A percentile compares a stretch with the other conserved stretches of the same genome.
Conservation (phyloP, 2,797 vertebrate genomes). For the Phylloscopus collybita region DNA sequence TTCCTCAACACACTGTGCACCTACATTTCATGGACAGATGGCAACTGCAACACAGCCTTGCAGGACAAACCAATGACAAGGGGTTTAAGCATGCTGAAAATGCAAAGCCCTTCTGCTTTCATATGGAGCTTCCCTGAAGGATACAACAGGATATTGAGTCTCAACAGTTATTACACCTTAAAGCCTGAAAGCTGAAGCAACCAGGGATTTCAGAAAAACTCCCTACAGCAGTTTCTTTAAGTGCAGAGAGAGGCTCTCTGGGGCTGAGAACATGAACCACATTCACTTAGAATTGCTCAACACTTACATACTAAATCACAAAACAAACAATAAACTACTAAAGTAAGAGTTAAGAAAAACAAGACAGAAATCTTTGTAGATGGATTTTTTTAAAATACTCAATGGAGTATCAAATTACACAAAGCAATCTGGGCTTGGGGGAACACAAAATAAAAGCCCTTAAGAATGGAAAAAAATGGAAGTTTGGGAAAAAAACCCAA, state of each 20-base stretch:
- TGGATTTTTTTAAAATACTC: not conserved
- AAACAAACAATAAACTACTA: not conserved
- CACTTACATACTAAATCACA: not conserved
- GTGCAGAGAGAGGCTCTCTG: not conserved
- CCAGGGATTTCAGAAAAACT: not conserved
- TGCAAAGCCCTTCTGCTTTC: not conserved
- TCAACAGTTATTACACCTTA: not conserved
- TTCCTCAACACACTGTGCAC: not conserved
- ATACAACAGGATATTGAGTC: not conserved
- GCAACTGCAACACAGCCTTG: not conserved
- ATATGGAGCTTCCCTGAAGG: not conserved
- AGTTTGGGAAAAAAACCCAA: not conserved
- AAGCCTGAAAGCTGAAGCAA: conserved; percentile 23
- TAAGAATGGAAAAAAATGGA: not conserved
- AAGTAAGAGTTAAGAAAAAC: not conserved
- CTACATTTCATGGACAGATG: not conserved
- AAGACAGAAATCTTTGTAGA: not conserved
- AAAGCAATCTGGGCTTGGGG: not conserved
- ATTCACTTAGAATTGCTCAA: not conserved
- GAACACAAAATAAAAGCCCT: not conserved
- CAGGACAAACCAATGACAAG: not conserved
- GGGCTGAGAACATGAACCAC: not conserved
- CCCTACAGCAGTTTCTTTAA: not conserved
- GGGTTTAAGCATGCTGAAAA: not conserved
- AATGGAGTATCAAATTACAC: not conserved